phyloP scores from a whole-genome alignment of 2,797 vertebrate species.

The Lemur catta region DNA sequence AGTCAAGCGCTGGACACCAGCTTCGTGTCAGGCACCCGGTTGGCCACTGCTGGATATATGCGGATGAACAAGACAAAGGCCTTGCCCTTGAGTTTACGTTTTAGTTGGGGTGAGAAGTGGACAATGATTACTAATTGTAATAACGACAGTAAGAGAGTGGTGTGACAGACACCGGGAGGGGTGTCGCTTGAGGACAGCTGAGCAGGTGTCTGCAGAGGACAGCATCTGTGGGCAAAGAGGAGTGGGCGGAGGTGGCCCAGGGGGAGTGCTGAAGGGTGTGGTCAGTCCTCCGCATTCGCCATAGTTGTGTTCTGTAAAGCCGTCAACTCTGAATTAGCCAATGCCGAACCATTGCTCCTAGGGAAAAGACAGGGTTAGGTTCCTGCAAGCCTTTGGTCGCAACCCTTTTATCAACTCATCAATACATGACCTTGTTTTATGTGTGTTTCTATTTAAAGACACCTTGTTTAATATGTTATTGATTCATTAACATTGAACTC shows the following conservation, averaged over 20 bases:
- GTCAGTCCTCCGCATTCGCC: rapidly evolving
- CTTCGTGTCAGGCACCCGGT: neutral
- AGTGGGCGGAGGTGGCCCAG: neutral
- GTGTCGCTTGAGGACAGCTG: neutral
- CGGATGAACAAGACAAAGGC: neutral
- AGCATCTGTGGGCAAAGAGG: rapidly evolving
- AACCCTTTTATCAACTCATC: neutral
- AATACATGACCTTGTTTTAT: neutral
- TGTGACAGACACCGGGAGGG: neutral
- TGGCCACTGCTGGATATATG: rapidly evolving
- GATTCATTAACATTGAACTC: neutral
- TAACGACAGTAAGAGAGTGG: neutral
- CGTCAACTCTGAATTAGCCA: neutral
- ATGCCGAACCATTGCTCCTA: neutral
- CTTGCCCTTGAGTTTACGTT: neutral
- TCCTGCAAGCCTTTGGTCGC: neutral
- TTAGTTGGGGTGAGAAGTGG: neutral
- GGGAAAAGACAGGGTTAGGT: neutral
- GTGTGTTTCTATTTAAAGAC: neutral
- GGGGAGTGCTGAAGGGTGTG: neutral
- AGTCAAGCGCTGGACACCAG: neutral
- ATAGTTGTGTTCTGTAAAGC: neutral
- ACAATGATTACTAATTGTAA: neutral
- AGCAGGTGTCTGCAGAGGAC: neutral
- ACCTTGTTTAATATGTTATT: neutral